Conservation (phyloP, 2,797 vertebrate species). For the Falco naumanni region DNA sequence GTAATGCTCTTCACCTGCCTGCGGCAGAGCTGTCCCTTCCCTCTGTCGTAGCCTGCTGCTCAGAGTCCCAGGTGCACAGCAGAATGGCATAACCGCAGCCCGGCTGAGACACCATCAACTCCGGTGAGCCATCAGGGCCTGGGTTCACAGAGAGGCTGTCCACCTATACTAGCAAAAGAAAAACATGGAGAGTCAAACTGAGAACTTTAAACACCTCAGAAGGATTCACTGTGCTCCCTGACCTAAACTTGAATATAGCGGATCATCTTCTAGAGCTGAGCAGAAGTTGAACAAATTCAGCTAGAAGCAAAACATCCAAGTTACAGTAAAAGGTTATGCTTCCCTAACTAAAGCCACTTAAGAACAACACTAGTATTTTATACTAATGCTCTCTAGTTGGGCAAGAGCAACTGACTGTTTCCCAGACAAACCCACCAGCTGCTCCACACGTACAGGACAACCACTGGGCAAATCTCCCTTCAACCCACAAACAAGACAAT, state of each 20-base stretch:
- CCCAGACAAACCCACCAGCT: background rate
- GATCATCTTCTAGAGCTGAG: background rate
- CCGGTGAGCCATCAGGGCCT: slow-evolving; percentile 86
- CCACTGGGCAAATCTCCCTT: background rate
- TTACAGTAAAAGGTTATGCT: background rate
- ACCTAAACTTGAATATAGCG: background rate
- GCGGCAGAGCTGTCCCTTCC: slow-evolving; percentile 46
- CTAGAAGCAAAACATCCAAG: background rate
- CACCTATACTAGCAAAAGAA: slow-evolving; percentile 78
- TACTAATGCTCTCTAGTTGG: background rate
- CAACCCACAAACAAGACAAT: background rate
- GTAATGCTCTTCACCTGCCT: slow-evolving; percentile 62
- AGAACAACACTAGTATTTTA: background rate
- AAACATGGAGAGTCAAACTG: fast-evolving
- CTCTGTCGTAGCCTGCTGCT: slow-evolving; percentile 61
- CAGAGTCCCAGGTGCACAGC: slow-evolving; percentile 90
- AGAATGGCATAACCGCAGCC: slow-evolving; percentile 95
- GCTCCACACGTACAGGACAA: background rate
- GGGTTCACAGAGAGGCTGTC: slow-evolving; percentile 96
- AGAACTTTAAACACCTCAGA: background rate
- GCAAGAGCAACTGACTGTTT: background rate
- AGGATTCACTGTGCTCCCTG: background rate
- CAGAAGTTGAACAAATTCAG: background rate
- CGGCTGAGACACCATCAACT: slow-evolving; percentile 97
- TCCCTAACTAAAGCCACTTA: background rate